A percentile compares a stretch with the other conserved stretches of the same genome.
These are phyloP conservation scores for Varecia variegata DNA, from an alignment of 2,797 vertebrate genomes.

Conservation along the genomic window DNA sequence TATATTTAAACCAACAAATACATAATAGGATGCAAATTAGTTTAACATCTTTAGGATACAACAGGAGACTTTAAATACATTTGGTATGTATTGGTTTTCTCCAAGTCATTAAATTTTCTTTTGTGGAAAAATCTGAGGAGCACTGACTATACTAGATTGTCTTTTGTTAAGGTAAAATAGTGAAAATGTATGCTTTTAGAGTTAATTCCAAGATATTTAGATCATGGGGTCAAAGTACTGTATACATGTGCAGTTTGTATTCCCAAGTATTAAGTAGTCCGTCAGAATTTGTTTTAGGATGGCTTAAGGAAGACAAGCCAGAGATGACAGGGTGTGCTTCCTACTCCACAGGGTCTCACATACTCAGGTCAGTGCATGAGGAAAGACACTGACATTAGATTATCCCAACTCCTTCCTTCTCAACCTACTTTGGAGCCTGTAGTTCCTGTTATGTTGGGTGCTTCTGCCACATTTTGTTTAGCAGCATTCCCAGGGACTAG, in stretches of 20 bases:
- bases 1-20: neutral
- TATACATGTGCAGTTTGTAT: neutral
- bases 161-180: neutral
- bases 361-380: neutral
- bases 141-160: too few species aligned
- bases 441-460: conserved; percentile 8
- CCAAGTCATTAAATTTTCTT: neutral
- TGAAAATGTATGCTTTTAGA: neutral
- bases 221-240: neutral
- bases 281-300: neutral
- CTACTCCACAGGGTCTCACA: neutral
- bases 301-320: neutral
- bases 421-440: neutral
- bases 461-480: neutral
- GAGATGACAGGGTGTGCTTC: neutral
- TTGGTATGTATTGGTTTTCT: neutral
- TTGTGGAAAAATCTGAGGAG: neutral
- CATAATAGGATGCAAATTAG: neutral
- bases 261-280: neutral
- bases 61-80: neutral
- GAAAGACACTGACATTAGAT: neutral
- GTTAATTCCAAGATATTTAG: neutral
- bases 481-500: neutral
- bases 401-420: neutral
- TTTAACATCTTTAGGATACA: neutral